These are phyloP conservation scores for Venturia canescens DNA, from an alignment of 1,140 invertebrate species.

Conservation along the genomic window DNA sequence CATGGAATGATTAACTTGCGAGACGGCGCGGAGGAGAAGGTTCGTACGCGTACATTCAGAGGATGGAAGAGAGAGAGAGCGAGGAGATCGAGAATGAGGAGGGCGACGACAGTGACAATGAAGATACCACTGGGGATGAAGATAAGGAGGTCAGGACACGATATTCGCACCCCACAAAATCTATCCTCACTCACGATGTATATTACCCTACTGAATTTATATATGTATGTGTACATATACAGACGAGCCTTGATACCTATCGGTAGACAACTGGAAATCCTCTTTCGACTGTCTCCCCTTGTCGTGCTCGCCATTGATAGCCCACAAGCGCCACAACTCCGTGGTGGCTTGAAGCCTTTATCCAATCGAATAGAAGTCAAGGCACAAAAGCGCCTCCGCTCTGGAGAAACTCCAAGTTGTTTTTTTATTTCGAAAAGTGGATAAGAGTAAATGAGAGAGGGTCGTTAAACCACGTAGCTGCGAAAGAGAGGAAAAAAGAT, in stretches of 20 bases:
- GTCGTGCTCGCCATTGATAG: background rate
- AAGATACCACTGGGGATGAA: background rate
- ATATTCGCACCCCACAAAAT: conserved; percentile 18
- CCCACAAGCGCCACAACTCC: background rate
- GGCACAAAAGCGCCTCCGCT: background rate
- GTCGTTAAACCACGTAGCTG: background rate
- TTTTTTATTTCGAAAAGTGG: background rate
- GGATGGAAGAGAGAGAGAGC: too few relatives aligned
- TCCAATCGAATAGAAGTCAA: background rate
- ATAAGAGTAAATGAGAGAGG: background rate
- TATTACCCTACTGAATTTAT: background rate
- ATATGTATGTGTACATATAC: background rate
- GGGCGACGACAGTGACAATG: background rate
- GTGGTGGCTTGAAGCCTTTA: background rate
- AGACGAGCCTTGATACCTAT: background rate
- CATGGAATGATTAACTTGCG: conserved; percentile 22
- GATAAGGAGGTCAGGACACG: background rate
- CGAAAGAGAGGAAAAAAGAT: background rate
- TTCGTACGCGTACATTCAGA: background rate
- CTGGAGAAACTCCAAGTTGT: background rate
- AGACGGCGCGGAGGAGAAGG: background rate
- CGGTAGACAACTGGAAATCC: background rate
- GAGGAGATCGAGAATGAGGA: too few relatives aligned
- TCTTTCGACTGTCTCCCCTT: background rate
- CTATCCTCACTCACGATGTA: background rate